Base-by-base conservation (phyloP, 2,888 invertebrate genomes). In the Cephus pulcher region DNA sequence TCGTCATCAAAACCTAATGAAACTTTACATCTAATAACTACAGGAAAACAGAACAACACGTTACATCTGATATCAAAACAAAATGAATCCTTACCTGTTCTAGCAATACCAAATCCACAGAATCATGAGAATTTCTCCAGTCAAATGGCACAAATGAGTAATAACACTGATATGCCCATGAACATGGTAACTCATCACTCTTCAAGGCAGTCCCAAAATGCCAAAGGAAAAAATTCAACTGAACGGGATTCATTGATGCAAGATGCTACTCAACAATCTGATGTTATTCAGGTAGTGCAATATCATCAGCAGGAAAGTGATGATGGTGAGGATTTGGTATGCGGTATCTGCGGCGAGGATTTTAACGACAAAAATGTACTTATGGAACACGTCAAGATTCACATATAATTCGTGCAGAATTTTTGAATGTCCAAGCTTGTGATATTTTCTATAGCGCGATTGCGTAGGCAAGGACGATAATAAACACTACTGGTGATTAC, bases 321-420 rank as follows among this genome's bases (percentile, higher is more conserved):
- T 15, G 85, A 87, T 23, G 86, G 84, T 37, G 88, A 89, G 11
- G 89, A 90, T 80, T 84, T 90, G 79, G 85, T 88, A 40, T 92
- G 92, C 79, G 91, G 91, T 37, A 89, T 92, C 79, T 92, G 92
- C 78, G 91, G 91, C 0, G 89, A 90, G 78, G 90, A 89, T 78
- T 92, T 92, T 83, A 83, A 84, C 34, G 89, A 89, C 74, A 91
- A 91, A 84, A 87, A 86, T 76, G 87, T 88, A 35, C 84, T 92
- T 33, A 90, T 90, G 88, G 90, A 90, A 78, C 92, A 92, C 80
- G 90, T 92, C 34, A 90, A 91, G 77, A 88, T 90, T 83, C 92
- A 92, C 79, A 91, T 92, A 83, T 92, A 91, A 88, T 84, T 37
- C 34, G 9, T 37, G 30, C 23, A 12, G 11, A 34, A 23, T 74